A percentile compares a stretch with the other conserved stretches of the same genome.
These are phyloP conservation scores for Drosophila burlai DNA, from an alignment of 1,140 invertebrate genomes.

Conservation along the genomic window DNA sequence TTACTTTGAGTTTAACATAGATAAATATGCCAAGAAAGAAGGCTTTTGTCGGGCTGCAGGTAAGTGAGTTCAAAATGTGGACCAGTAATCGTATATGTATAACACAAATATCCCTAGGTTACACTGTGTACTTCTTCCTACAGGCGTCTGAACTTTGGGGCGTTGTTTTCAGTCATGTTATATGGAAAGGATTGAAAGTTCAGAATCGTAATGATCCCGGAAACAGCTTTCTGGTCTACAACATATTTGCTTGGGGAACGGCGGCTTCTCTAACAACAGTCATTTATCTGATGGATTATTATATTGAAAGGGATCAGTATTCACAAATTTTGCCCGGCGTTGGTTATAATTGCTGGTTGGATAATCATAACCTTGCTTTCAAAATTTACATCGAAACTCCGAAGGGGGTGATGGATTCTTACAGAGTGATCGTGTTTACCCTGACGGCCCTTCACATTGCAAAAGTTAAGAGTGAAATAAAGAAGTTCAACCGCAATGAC, in stretches of 20 bases:
- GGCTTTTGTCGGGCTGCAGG: not conserved
- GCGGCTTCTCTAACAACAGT: not conserved
- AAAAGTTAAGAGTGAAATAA: not conserved
- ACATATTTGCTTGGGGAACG: constrained; percentile 1
- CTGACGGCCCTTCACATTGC: not conserved
- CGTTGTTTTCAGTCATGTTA: not conserved
- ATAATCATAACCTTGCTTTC: accelerated
- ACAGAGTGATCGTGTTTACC: not conserved
- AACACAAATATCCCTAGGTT: not conserved
- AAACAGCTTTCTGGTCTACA: not conserved
- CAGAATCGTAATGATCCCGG: not conserved
- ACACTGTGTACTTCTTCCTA: not conserved
- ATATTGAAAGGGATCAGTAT: not conserved
- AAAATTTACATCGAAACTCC: not conserved
- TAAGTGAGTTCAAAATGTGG: not conserved
- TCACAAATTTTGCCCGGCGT: not conserved
- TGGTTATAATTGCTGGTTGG: not conserved
- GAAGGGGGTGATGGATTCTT: not conserved
- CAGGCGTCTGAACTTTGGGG: not conserved
- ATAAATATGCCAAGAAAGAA: too few species aligned
- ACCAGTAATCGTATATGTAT: not conserved
- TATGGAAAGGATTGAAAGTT: constrained; percentile 1
- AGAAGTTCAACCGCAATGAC: not conserved
- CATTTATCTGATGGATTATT: not conserved
- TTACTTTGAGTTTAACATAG: not conserved